Conservation (phyloP, 2,888 invertebrate species). For the Congeria kusceri region DNA sequence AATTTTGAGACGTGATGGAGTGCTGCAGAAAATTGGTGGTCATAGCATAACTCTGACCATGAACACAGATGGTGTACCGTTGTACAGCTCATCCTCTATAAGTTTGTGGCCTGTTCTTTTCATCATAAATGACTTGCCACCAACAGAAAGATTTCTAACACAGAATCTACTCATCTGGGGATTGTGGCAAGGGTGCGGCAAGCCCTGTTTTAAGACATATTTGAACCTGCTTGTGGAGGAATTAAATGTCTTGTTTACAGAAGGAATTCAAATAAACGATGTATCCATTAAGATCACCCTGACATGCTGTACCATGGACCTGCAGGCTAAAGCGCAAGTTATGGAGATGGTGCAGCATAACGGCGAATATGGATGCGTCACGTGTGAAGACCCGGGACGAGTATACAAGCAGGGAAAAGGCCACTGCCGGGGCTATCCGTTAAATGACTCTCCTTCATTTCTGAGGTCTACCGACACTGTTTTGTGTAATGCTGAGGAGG, state of each 20-base stretch:
- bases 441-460: neutral
- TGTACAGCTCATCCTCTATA: constrained; percentile 17
- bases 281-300: constrained; percentile 18
- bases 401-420: constrained; percentile 33
- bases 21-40: too few relatives aligned
- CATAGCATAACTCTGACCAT: neutral
- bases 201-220: constrained; percentile 39
- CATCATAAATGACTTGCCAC: constrained; percentile 43
- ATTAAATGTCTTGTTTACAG: constrained; percentile 13
- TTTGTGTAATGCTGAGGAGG: constrained; percentile 7
- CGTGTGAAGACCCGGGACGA: constrained; percentile 36
- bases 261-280: neutral
- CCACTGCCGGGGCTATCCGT: constrained; percentile 26
- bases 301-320: constrained; percentile 35
- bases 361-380: constrained; percentile 40
- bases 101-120: constrained; percentile 25
- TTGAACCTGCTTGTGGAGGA: constrained; percentile 37
- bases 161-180: constrained; percentile 52
- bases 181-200: constrained; percentile 46
- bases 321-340: constrained; percentile 48
- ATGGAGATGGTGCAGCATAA: constrained; percentile 50
- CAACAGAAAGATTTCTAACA: constrained; percentile 17
- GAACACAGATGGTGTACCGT: constrained; percentile 10
- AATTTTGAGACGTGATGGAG: neutral
- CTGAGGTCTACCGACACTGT: constrained; percentile 3